phyloP scores from a whole-genome alignment of 2,113 vertebrate species.

The Amia ocellicauda region DNA sequence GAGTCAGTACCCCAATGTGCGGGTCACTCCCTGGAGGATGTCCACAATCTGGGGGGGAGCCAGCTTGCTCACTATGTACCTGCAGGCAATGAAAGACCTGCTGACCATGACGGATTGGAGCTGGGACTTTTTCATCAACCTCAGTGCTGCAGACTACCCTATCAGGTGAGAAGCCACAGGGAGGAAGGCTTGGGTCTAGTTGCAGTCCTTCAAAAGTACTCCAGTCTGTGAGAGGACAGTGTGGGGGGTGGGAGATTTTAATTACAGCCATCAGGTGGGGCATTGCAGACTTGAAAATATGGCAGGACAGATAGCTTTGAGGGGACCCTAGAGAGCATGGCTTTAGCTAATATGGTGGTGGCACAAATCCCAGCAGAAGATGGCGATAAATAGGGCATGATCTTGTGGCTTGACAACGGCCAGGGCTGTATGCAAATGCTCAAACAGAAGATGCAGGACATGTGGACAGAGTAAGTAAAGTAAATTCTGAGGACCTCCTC shows the following conservation, averaged over 20 bases:
- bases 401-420: too few species aligned
- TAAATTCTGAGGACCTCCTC: too few species aligned
- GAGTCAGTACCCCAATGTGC: constrained; percentile 81
- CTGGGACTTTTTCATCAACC: constrained; percentile 99
- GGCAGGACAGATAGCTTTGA: background rate
- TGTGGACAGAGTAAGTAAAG: too few species aligned
- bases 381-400: too few species aligned
- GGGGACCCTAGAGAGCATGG: too few species aligned
- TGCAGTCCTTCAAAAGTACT: background rate
- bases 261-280: background rate
- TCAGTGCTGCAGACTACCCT: constrained; percentile 95
- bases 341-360: too few species aligned
- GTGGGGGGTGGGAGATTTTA: too few species aligned
- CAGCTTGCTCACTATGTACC: constrained; percentile 91
- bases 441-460: too few species aligned
- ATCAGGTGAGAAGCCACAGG: constrained; percentile 74
- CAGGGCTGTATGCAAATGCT: too few species aligned
- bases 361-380: too few species aligned
- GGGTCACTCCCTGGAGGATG: constrained; percentile 94
- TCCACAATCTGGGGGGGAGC: constrained; percentile 98
- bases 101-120: constrained; percentile 93
- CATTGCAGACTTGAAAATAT: background rate
- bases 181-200: background rate
- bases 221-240: too few species aligned
- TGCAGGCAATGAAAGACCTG: constrained; percentile 89